Conservation (phyloP, 1,140 invertebrate species). For the Hycleus cichorii region DNA sequence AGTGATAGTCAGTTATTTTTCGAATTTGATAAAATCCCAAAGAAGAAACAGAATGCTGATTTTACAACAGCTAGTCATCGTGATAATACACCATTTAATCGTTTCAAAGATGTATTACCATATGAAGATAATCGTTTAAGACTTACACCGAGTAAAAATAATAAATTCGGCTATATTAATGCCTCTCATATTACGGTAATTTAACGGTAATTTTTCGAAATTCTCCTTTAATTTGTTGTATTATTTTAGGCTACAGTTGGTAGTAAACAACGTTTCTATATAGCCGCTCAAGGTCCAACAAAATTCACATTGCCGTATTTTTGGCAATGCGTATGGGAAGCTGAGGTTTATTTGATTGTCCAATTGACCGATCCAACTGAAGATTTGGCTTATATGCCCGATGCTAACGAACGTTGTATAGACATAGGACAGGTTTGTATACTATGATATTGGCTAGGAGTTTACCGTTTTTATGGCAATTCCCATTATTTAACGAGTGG, state of each 20-base stretch:
- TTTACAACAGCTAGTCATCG: conserved; percentile 58
- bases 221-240: conserved; percentile 11
- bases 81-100: conserved; percentile 52
- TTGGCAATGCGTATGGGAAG: conserved; percentile 86
- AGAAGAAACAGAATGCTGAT: conserved; percentile 61
- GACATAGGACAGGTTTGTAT: conserved; percentile 48
- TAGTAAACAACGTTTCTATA: conserved; percentile 71
- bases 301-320: conserved; percentile 55
- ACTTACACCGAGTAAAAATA: conserved; percentile 66
- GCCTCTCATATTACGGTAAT: conserved; percentile 76
- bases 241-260: conserved; percentile 60
- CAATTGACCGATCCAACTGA: conserved; percentile 65
- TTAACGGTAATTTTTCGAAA: conserved; percentile 1
- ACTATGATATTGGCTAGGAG: no score
- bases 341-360: conserved; percentile 69
- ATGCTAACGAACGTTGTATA: conserved; percentile 44
- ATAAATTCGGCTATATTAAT: conserved; percentile 83
- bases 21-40: conserved; percentile 82
- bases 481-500: no score
- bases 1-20: conserved; percentile 72
- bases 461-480: no score
- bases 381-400: conserved; percentile 53
- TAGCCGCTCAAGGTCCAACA: conserved; percentile 71
- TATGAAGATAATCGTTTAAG: conserved; percentile 83
- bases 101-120: conserved; percentile 69